Evolutionary conservation across 2,888 invertebrate genomes (phyloP).

Genomic region (Sepiola atlantica): DNA sequence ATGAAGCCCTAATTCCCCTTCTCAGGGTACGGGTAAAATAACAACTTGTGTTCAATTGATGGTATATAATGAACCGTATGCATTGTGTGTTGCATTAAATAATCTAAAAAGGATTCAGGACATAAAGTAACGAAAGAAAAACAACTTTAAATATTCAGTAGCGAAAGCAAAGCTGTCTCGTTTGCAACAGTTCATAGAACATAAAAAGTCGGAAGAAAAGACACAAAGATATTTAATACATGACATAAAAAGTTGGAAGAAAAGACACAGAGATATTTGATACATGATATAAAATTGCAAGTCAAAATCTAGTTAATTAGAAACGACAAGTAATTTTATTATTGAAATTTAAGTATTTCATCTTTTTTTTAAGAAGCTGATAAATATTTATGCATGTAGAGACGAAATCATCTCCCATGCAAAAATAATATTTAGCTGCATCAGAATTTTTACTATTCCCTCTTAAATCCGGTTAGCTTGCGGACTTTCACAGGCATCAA

Average conservation of each 20-base stretch:
- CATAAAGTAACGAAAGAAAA: too few species aligned
- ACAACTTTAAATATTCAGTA: not conserved
- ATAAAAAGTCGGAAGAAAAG: too few species aligned
- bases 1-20: too few species aligned
- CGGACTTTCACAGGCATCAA: not conserved
- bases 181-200: not conserved
- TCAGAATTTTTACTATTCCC: not conserved
- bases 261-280: not conserved
- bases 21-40: too few species aligned
- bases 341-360: not conserved
- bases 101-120: too few species aligned
- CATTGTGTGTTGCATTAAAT: too few species aligned
- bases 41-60: too few species aligned
- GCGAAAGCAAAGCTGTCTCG: not conserved
- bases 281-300: not conserved
- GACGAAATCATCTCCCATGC: not conserved
- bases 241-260: too few species aligned
- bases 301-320: not conserved
- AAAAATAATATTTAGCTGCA: not conserved
- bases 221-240: not conserved
- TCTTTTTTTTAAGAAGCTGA: not conserved
- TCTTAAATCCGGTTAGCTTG: not conserved
- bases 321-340: not conserved
- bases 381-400: not conserved
- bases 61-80: too few species aligned